Conservation (phyloP, 2,113 vertebrate species). For the Pampusana beccarii region DNA sequence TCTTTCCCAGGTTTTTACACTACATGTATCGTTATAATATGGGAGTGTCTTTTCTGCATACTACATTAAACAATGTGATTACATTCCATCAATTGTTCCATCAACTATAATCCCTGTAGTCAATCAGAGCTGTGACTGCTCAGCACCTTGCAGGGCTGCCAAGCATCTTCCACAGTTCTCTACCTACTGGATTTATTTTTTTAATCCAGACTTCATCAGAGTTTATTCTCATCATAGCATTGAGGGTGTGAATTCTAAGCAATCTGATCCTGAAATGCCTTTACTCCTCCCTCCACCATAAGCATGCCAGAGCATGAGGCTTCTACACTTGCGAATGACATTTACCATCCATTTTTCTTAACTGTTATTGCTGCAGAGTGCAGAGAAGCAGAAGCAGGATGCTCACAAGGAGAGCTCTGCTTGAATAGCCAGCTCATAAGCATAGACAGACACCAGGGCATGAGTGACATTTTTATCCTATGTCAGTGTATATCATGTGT, state of each 20-base stretch:
- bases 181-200: not conserved
- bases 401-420: slow-evolving; percentile 54
- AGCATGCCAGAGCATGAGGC: not conserved
- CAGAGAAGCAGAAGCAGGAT: slow-evolving; percentile 17
- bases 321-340: not conserved
- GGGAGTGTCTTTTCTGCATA: not conserved
- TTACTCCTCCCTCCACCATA: not conserved
- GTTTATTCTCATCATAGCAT: not conserved
- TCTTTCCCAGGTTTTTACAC: not conserved
- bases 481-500: not conserved
- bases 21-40: not conserved
- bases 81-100: not conserved
- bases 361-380: not conserved
- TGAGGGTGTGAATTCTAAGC: not conserved
- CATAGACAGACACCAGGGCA: not conserved
- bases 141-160: not conserved
- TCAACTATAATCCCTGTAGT: not conserved
- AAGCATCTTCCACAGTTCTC: not conserved
- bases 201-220: not conserved
- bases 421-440: slow-evolving; percentile 47
- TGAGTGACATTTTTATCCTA: slow-evolving; percentile 7
- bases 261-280: not conserved
- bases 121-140: not conserved
- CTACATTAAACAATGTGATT: not conserved
- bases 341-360: slow-evolving; percentile 31